phyloP scores from a whole-genome alignment of 2,888 invertebrate species.

The Nomada ferruginata region DNA sequence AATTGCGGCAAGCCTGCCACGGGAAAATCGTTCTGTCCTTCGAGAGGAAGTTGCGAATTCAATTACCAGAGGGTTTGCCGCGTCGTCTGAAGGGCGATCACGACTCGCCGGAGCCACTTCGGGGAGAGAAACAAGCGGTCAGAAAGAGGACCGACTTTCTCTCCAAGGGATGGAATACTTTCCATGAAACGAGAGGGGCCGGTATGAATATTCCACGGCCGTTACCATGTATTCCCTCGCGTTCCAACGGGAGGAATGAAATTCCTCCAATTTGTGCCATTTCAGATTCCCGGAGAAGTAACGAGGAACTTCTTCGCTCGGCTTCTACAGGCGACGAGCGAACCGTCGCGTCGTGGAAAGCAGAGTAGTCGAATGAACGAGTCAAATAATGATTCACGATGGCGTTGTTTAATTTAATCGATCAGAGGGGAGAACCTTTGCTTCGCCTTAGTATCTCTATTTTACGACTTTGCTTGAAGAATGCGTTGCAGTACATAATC shows the following conservation, averaged over 20 bases:
- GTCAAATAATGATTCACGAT: too few species aligned
- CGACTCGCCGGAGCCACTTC: background rate
- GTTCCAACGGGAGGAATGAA: background rate
- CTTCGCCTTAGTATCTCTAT: too few species aligned
- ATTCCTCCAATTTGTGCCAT: slow-evolving; percentile 5
- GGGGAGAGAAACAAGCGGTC: background rate
- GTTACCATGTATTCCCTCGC: background rate
- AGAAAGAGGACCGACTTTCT: background rate
- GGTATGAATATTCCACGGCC: slow-evolving; percentile 22
- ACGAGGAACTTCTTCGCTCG: too few species aligned
- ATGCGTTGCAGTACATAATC: too few species aligned
- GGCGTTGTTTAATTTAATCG: too few species aligned
- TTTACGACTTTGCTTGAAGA: too few species aligned
- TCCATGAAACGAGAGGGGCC: background rate
- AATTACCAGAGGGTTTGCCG: slow-evolving; percentile 7
- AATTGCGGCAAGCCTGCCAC: background rate
- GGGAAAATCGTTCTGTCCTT: background rate
- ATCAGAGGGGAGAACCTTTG: too few species aligned
- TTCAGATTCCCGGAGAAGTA: background rate
- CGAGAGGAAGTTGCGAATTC: slow-evolving; percentile 19
- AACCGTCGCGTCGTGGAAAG: too few species aligned
- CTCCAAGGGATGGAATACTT: background rate
- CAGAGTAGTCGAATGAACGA: too few species aligned
- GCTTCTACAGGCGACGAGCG: too few species aligned
- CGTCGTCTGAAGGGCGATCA: background rate